Evolutionary conservation across 1,140 invertebrate genomes (phyloP).

Genomic region (Atta texana): DNA sequence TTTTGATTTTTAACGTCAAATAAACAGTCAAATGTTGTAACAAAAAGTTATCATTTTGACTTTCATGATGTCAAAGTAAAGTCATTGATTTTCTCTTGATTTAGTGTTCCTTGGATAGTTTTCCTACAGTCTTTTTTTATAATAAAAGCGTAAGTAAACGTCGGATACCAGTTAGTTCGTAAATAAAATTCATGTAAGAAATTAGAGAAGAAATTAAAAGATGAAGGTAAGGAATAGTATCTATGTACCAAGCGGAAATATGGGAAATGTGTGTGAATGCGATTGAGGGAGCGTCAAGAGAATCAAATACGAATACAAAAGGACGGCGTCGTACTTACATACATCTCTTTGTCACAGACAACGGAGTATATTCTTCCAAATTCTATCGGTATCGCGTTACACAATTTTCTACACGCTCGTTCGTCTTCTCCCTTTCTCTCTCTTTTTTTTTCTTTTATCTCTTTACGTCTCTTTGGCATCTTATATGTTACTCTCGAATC

Average conservation of each 20-base stretch:
- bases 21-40: too few relatives aligned
- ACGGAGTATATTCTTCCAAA: slow-evolving; percentile 72
- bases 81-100: too few relatives aligned
- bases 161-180: neutral
- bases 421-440: slow-evolving; percentile 21
- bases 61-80: too few relatives aligned
- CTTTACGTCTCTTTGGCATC: slow-evolving; percentile 34
- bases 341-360: slow-evolving; percentile 64
- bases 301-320: neutral
- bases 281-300: neutral
- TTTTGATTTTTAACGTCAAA: too few relatives aligned
- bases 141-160: neutral
- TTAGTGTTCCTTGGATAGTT: neutral
- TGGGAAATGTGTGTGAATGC: neutral
- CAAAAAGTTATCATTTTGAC: too few relatives aligned
- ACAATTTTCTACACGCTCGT: slow-evolving; percentile 64
- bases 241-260: neutral
- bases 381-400: slow-evolving; percentile 69
- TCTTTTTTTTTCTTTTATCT: neutral
- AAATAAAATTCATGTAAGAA: neutral
- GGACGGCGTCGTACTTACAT: neutral
- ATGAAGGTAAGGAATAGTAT: neutral
- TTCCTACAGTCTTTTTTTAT: slow-evolving; percentile 2
- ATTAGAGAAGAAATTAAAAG: neutral
- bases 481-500: slow-evolving; percentile 65